Evolutionary conservation across 1,140 invertebrate species (phyloP).

Genomic region (Zaprionus gabonicus): DNA sequence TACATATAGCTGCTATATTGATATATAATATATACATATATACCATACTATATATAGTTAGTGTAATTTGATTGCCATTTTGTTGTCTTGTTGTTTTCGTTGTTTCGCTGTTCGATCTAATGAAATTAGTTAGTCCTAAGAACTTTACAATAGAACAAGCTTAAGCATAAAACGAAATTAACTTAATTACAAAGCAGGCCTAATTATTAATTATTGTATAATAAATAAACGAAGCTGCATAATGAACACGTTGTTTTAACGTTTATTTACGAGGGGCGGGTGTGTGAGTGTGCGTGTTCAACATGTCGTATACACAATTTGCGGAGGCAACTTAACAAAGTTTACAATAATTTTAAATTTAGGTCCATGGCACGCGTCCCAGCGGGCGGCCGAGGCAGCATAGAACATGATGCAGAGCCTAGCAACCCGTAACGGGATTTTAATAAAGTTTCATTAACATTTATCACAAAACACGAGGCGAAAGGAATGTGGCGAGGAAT

Average conservation of each 20-base stretch:
- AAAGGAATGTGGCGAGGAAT: constrained; percentile 20
- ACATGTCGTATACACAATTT: constrained; percentile 31
- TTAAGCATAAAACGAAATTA: constrained; percentile 7
- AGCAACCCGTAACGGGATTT: constrained; percentile 31
- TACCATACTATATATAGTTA: constrained; percentile 3
- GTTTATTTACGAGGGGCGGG: not conserved
- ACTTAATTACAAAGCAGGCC: constrained; percentile 7
- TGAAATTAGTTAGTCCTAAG: constrained; percentile 27
- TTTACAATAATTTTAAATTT: constrained; percentile 68
- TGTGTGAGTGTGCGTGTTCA: not conserved
- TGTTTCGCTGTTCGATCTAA: constrained; percentile 37
- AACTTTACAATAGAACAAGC: constrained; percentile 22
- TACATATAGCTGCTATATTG: not conserved
- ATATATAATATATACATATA: not conserved
- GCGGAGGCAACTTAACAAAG: constrained; percentile 36
- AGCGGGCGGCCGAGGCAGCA: not conserved
- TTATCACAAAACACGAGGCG: constrained; percentile 25
- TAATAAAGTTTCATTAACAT: constrained; percentile 70
- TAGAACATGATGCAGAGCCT: constrained; percentile 19
- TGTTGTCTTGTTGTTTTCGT: constrained; percentile 46
- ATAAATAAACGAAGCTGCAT: constrained; percentile 29
- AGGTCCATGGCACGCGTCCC: not conserved
- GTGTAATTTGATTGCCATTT: constrained; percentile 60
- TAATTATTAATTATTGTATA: constrained; percentile 24
- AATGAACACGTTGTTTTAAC: constrained; percentile 3